phyloP scores from a whole-genome alignment of 2,113 vertebrate genomes.

The Microtus ochrogaster region DNA sequence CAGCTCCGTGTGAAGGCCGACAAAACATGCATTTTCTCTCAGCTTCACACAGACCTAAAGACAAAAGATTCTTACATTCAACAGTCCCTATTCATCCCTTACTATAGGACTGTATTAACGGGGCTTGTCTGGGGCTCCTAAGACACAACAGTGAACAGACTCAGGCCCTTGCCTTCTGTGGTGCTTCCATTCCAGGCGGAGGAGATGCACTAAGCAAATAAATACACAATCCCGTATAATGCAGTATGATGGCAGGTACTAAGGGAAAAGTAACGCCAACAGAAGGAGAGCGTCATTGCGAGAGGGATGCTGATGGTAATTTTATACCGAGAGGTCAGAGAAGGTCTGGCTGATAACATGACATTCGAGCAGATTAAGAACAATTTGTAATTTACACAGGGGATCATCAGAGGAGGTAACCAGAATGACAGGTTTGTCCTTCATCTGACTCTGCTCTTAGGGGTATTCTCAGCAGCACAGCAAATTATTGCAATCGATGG shows the following conservation, averaged over 20 bases:
- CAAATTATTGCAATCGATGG: constrained; percentile 84
- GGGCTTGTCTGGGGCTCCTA: background rate
- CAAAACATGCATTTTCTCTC: background rate
- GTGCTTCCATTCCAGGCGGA: background rate
- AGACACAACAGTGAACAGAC: background rate
- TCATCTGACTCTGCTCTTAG: constrained; percentile 80
- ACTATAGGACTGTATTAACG: background rate
- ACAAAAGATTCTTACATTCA: background rate
- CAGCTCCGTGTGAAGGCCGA: background rate
- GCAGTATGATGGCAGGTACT: background rate
- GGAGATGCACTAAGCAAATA: background rate
- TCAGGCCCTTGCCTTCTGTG: background rate
- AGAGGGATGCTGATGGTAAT: background rate
- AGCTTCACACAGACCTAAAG: background rate
- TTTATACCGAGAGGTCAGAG: constrained; percentile 51
- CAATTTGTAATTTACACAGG: constrained; percentile 45
- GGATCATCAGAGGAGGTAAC: constrained; percentile 10
- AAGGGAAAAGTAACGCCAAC: constrained; percentile 17
- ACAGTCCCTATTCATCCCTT: background rate
- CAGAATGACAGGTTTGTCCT: constrained; percentile 70
- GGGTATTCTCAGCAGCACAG: constrained; percentile 80
- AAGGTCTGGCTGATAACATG: constrained; percentile 43
- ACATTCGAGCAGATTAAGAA: constrained; percentile 61
- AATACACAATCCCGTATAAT: background rate
- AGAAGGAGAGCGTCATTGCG: background rate